These are phyloP conservation scores for Eilema depressum DNA, from an alignment of 2,888 invertebrate genomes.

Conservation along the genomic window DNA sequence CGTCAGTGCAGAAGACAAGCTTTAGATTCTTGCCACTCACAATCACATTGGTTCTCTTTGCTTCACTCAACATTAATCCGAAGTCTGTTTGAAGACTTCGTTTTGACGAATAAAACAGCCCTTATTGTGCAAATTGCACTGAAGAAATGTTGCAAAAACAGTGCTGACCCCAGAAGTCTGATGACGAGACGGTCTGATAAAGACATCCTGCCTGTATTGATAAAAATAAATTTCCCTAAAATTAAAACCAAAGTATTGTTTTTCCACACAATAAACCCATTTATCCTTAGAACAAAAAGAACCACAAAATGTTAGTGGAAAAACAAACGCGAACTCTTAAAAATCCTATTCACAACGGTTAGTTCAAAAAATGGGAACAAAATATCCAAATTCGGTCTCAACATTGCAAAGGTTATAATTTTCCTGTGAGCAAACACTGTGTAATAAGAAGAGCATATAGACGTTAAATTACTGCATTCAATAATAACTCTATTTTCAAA, in stretches of 20 bases:
- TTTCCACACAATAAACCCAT: slow-evolving; percentile 7
- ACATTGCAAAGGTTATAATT: slow-evolving; percentile 40
- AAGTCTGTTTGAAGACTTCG: too few species aligned
- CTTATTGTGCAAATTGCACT: too few species aligned
- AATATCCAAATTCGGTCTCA: slow-evolving; percentile 38
- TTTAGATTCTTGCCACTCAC: too few species aligned
- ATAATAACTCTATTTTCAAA: slow-evolving; percentile 14
- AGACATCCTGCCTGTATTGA: neutral
- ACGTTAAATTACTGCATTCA: slow-evolving; percentile 17
- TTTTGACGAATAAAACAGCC: too few species aligned
- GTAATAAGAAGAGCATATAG: slow-evolving; percentile 57
- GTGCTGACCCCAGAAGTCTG: neutral
- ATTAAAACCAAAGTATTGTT: neutral
- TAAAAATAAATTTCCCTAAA: neutral
- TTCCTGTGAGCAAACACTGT: slow-evolving; percentile 54
- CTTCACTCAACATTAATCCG: too few species aligned
- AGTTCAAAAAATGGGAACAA: slow-evolving; percentile 16
- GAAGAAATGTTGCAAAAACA: too few species aligned
- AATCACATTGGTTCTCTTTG: too few species aligned
- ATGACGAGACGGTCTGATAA: neutral
- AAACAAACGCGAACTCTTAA: slow-evolving; percentile 7
- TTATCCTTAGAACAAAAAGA: neutral
- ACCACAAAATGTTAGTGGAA: neutral
- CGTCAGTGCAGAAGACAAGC: too few species aligned
- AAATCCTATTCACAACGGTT: slow-evolving; percentile 1